phyloP scores from a whole-genome alignment of 2,797 vertebrate species.

The Alcedo quadribrachys region DNA sequence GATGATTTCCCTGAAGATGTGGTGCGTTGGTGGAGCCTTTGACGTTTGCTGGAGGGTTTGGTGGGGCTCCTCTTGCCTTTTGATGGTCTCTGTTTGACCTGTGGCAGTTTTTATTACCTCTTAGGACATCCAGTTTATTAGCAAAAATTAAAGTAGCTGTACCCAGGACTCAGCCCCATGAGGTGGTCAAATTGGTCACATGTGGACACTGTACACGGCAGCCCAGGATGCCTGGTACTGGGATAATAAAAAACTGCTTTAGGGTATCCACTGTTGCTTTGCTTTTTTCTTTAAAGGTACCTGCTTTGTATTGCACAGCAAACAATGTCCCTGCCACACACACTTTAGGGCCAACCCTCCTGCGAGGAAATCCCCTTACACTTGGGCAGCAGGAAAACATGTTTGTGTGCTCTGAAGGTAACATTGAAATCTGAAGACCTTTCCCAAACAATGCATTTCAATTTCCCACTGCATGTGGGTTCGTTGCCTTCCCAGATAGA shows the following conservation, averaged over 20 bases:
- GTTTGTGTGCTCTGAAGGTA: not conserved
- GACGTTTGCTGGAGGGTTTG: not conserved
- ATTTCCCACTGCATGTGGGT: not conserved
- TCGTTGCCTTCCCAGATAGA: not conserved
- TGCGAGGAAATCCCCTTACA: not conserved
- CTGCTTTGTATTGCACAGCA: not conserved
- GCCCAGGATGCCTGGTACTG: not conserved
- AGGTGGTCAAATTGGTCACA: fast-evolving
- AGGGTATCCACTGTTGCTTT: no score
- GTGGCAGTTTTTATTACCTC: not conserved
- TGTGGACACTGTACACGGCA: not conserved
- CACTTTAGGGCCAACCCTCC: fast-evolving
- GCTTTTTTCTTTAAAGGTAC: not conserved
- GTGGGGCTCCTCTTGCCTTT: not conserved
- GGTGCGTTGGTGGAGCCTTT: not conserved
- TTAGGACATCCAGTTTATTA: not conserved
- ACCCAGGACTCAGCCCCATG: not conserved
- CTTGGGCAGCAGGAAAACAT: not conserved
- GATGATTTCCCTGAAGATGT: not conserved
- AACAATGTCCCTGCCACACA: not conserved
- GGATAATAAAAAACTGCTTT: not conserved
- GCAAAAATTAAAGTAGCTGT: not conserved
- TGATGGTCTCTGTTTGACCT: not conserved
- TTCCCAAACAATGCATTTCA: not conserved
- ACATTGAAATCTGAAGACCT: not conserved